Evolutionary conservation across 2,113 vertebrate species (phyloP), one percentile per base, ranked within the genome.

Genomic region (Myrmecophaga tridactyla): DNA sequence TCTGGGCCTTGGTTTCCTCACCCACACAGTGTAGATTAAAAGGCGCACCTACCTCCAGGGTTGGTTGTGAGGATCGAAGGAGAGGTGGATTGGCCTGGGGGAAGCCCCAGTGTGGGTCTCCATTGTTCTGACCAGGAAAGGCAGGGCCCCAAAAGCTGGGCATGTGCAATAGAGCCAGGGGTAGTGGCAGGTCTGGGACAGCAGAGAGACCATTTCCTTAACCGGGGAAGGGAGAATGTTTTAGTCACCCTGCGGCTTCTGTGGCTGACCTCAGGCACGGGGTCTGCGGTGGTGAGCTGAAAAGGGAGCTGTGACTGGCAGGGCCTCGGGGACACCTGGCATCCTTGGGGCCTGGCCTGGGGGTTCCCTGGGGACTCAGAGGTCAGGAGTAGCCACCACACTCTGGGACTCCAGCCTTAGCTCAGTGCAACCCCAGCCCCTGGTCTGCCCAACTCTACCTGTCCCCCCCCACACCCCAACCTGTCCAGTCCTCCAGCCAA

Each of bases 1-100:
- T 85, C 75, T 80, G 60, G 31, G 46, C 46, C 78, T 94, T 46
- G 4, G 48, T 93, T 86, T 96, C 58, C 63, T 81, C 21, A 39
- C 53, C 48, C 73, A 20, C 0, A 15, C 73, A 69, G 53, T 43
- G 34, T 46, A 43, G 31, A 29, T 69, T 53, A 63, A 43, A 72
- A 62, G 10, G 2, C 78, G n/a, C 25, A 6, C 3, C 11, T 6
- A 6, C 43, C 11, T 7, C 20, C 29, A n/a, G 6, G 31, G 25
- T 17, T 53, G 72, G 51, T 73, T 73, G 9, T 72, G 43, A 69
- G 65, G n/a, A 27, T 53, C 69, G 11, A 20, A 14, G 4, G 41
- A 43, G 34, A 85, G 62, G 36, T 18, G 4, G 6, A 4, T 1
- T 89, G 78, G 48, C 86, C 56, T 25, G 29, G 67, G n/a, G 65